Evolutionary conservation across 1,140 invertebrate genomes (phyloP).

Genomic region (Drosophila funebris): DNA sequence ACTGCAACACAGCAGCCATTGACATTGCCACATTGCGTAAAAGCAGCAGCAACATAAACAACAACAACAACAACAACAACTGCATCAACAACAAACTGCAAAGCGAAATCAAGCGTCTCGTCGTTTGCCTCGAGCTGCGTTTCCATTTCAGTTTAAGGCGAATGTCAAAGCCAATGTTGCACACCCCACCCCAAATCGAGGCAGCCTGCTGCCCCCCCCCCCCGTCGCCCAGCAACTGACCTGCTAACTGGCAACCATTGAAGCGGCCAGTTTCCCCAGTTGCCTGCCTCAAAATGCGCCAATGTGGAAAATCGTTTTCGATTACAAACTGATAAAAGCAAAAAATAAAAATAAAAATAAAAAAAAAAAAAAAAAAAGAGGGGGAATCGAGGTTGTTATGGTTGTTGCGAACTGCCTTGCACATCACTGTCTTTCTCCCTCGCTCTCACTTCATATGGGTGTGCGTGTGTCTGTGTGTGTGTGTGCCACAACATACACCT

Average conservation of each 20-base stretch:
- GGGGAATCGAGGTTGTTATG: neutral
- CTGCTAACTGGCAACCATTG: conserved; percentile 2
- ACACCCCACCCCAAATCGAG: neutral
- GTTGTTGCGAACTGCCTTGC: neutral
- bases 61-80: neutral
- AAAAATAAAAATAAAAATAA: no score
- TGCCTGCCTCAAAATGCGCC: conserved; percentile 34
- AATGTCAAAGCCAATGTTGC: conserved; percentile 51
- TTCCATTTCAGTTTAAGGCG: conserved; percentile 53
- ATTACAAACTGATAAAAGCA: conserved; percentile 38
- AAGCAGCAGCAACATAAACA: conserved; percentile 3
- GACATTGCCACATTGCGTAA: conserved; percentile 50
- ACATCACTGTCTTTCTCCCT: neutral
- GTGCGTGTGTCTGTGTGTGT: neutral
- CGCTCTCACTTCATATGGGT: neutral
- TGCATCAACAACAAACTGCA: neutral
- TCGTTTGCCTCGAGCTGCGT: conserved; percentile 17
- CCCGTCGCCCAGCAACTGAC: neutral
- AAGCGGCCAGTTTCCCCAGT: conserved; percentile 13
- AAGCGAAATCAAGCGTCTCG: conserved; percentile 29
- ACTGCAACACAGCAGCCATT: conserved; percentile 30
- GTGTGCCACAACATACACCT: neutral
- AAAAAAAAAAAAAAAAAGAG: neutral
- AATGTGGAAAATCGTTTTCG: conserved; percentile 64
- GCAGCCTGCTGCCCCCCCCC: neutral